phyloP scores from a whole-genome alignment of 2,113 vertebrate species.

The Dromaius novaehollandiae region DNA sequence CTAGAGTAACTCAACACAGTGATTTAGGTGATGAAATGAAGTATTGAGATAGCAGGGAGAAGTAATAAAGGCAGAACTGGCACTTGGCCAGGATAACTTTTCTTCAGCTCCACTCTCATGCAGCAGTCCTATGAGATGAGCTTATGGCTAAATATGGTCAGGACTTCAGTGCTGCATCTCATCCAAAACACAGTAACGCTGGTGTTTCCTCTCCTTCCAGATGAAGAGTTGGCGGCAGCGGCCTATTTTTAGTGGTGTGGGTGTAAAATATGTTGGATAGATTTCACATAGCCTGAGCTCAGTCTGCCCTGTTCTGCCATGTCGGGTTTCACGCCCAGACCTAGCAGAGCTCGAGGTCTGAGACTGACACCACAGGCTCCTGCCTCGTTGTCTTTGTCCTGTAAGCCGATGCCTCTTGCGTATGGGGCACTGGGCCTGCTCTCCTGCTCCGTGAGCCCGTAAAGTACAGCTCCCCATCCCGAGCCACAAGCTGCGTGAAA shows the following conservation, averaged over 20 bases:
- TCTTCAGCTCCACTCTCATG: background rate
- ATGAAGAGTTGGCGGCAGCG: background rate
- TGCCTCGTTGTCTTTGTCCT: background rate
- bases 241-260: slow-evolving; percentile 49
- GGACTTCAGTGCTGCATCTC: background rate
- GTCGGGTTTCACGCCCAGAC: background rate
- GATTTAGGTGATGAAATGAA: slow-evolving; percentile 1
- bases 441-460: background rate
- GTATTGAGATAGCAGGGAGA: slow-evolving; percentile 8
- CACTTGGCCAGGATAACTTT: background rate
- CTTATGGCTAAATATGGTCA: slow-evolving; percentile 58
- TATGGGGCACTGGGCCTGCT: background rate
- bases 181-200: background rate
- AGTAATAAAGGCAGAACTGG: slow-evolving; percentile 22
- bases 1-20: background rate
- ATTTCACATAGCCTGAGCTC: background rate
- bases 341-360: background rate
- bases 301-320: background rate
- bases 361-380: background rate
- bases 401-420: background rate
- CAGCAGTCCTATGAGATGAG: background rate
- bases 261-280: slow-evolving; percentile 31
- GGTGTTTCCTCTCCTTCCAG: slow-evolving; percentile 2
- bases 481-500: background rate
- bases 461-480: fast-evolving